Base-by-base conservation (phyloP, 2,797 vertebrate species). In the Geotrypetes seraphini region DNA sequence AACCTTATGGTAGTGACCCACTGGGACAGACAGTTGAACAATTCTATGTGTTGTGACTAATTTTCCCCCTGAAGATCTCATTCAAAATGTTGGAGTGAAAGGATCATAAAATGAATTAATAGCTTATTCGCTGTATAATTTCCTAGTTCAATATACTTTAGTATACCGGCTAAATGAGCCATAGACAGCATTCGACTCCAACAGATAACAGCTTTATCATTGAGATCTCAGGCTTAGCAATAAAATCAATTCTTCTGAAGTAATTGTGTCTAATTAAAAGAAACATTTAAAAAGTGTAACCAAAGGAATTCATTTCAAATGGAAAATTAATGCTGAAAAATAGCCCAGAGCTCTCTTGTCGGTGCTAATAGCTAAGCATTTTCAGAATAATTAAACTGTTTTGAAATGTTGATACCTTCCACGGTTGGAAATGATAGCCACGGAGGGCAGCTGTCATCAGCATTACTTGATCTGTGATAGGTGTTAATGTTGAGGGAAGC, bases 261-360 rank as follows among this genome's bases (percentile, higher is more conserved):
- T 86, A 85, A 86, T 86, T 84, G 83, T 59, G 75, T 79, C 83
- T 85, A 86, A 86, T 86, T 86, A 86, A 85, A 86, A 86, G 83
- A 85, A 86, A 86, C 83, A 86, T 84, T 84, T 82, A 84, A 84
- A 83, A 84, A 84, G 80, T 86, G 80, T 86, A 84, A 86, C 83
- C 83, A 86, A 86, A 86, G 84, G 79, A 86, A 84, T 86, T 84
- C 81, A 84, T 86, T 84, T 83, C 79, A 71, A 79, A 82, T 81
- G 76, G 79, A 83, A 83, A 83, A 84, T 85, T 86, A 86, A 86
- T 85, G 83, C 81, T 85, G 81, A 84, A 81, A 84, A 82, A 86
- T 84, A 77, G 78, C 79, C 81, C 75, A 75, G 67, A 79, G 79
- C 75, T 77, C 66, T 81, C 79, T 82, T 78, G 78, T 72, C 74